Evolutionary conservation across 2,113 vertebrate species (phyloP).

Genomic region (Megaleporinus macrocephalus): DNA sequence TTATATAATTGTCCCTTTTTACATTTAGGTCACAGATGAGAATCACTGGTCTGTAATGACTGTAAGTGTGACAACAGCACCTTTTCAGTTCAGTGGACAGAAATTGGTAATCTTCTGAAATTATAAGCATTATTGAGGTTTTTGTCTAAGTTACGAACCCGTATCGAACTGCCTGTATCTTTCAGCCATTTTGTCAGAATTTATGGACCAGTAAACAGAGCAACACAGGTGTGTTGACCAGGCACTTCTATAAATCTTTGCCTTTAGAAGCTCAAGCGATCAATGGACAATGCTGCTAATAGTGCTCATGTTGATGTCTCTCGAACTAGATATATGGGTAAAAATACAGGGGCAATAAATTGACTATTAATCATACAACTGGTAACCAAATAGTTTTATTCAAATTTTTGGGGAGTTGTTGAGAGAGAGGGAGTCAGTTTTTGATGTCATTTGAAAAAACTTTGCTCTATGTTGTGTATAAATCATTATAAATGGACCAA

Average conservation of each 20-base stretch:
- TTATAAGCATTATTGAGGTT: conserved; percentile 22
- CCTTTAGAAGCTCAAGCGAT: not conserved
- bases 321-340: not conserved
- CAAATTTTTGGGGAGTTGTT: too few relatives aligned
- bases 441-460: too few relatives aligned
- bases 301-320: conserved; percentile 11
- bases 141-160: conserved; percentile 31
- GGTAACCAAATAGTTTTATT: too few relatives aligned
- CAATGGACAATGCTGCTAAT: not conserved
- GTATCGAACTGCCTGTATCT: conserved; percentile 19
- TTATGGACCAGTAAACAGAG: conserved; percentile 14
- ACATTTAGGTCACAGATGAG: not conserved
- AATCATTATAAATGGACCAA: too few relatives aligned
- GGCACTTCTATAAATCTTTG: conserved; percentile 4
- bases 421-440: too few relatives aligned
- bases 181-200: conserved; percentile 10
- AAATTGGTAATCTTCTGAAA: conserved; percentile 9
- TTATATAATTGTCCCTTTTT: not conserved
- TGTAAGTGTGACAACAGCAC: conserved; percentile 1
- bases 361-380: too few relatives aligned
- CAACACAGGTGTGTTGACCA: not conserved
- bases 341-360: too few relatives aligned
- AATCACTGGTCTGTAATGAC: conserved; percentile 15
- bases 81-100: conserved; percentile 11
- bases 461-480: too few relatives aligned